Evolutionary conservation across 2,888 invertebrate species (phyloP).

Genomic region (Empis livida): DNA sequence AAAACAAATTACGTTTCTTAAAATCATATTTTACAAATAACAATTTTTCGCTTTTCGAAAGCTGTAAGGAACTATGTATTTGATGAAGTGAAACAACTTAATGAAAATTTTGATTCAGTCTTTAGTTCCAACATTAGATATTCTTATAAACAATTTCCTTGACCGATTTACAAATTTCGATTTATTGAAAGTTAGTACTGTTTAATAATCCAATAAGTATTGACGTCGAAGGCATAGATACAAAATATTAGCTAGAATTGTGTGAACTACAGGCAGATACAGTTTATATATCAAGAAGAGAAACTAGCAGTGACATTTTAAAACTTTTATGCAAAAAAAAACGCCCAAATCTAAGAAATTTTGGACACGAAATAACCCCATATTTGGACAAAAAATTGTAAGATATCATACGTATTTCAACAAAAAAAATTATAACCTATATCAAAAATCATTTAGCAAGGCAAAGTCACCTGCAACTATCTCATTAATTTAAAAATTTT

Average conservation of each 20-base stretch:
- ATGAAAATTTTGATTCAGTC: neutral
- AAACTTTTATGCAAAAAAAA: neutral
- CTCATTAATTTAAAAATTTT: too few species aligned
- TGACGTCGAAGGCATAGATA: neutral
- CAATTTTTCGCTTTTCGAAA: too few species aligned
- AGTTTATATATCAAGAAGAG: neutral
- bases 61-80: too few species aligned
- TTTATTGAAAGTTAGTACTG: neutral
- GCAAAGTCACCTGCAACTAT: too few species aligned
- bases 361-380: too few species aligned
- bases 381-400: too few species aligned
- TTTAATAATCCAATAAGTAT: neutral
- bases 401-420: too few species aligned
- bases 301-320: neutral
- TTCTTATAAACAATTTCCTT: neutral
- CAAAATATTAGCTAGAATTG: neutral
- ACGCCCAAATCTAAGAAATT: neutral
- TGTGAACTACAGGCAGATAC: neutral
- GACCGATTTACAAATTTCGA: neutral
- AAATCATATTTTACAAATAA: too few species aligned
- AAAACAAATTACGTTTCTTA: too few species aligned
- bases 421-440: too few species aligned
- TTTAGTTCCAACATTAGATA: neutral
- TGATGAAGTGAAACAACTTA: too few species aligned
- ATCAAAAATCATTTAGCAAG: too few species aligned